phyloP scores from a whole-genome alignment of 2,113 vertebrate genomes.

The Phalacrocorax aristotelis region DNA sequence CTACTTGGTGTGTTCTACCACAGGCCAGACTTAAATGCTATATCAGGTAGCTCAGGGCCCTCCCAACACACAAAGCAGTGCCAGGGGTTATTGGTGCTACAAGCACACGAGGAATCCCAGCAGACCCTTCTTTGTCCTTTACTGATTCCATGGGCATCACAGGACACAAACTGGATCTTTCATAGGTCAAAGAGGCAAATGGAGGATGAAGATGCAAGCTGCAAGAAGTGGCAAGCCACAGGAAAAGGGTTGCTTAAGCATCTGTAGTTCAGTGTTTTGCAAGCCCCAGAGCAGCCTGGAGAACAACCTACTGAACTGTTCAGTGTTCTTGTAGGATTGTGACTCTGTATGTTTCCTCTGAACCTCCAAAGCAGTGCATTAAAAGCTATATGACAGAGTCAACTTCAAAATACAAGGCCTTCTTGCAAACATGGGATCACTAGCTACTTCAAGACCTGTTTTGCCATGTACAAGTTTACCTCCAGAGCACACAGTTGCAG shows the following conservation, averaged over 20 bases:
- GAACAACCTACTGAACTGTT: no score
- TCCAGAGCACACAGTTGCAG: not conserved
- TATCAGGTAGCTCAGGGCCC: not conserved
- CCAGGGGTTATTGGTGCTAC: not conserved
- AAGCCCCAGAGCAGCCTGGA: not conserved
- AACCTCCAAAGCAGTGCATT: not conserved
- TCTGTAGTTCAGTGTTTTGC: not conserved
- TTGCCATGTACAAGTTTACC: not conserved
- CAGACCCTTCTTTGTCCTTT: not conserved
- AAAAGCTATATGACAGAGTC: not conserved
- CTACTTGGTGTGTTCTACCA: not conserved
- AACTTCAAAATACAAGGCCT: not conserved
- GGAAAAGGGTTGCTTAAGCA: not conserved
- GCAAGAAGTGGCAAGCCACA: not conserved
- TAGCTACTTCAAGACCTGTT: not conserved
- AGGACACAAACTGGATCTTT: not conserved
- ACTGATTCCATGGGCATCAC: not conserved
- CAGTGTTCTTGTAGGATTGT: not conserved
- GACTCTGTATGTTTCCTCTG: not conserved
- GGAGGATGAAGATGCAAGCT: not conserved
- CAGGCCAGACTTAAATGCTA: not conserved
- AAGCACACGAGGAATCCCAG: not conserved
- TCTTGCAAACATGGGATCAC: not conserved
- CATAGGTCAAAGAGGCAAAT: not conserved
- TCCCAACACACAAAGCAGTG: not conserved